These are phyloP conservation scores for Palythoa heliodiscus DNA, from an alignment of 92 coral and sea anemone species.

Conservation along the genomic window DNA sequence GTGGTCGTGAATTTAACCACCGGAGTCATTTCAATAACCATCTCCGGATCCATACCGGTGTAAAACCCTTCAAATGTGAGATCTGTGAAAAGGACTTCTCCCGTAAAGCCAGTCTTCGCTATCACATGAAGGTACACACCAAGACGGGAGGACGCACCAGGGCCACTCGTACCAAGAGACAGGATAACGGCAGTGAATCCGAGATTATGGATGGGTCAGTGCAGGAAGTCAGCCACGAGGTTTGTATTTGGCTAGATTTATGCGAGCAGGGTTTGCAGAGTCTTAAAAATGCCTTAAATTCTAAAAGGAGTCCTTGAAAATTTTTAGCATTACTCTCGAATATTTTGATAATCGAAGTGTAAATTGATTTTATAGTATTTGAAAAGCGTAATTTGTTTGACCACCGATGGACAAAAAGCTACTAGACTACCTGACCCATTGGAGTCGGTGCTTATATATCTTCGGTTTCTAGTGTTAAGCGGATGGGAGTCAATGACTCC, in stretches of 20 bases:
- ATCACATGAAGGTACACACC: constrained; percentile 98
- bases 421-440: too few species aligned
- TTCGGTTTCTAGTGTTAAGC: too few species aligned
- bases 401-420: too few species aligned
- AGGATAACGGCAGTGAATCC: constrained; percentile 62
- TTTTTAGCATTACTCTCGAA: too few species aligned
- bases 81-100: constrained; percentile 97
- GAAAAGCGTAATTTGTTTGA: too few species aligned
- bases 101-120: constrained; percentile 96
- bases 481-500: too few species aligned
- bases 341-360: too few species aligned
- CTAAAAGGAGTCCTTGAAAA: too few species aligned
- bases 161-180: constrained; percentile 57
- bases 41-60: constrained; percentile 97
- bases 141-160: constrained; percentile 76
- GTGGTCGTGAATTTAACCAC: constrained; percentile 98
- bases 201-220: constrained; percentile 68
- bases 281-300: too few species aligned
- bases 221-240: constrained; percentile 46
- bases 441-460: too few species aligned
- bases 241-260: background rate
- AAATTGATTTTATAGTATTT: too few species aligned
- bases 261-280: background rate
- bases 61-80: constrained; percentile 98
- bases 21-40: constrained; percentile 99